These are phyloP conservation scores for Paratilapia polleni DNA, from an alignment of 2,113 vertebrate genomes.

Conservation along the genomic window DNA sequence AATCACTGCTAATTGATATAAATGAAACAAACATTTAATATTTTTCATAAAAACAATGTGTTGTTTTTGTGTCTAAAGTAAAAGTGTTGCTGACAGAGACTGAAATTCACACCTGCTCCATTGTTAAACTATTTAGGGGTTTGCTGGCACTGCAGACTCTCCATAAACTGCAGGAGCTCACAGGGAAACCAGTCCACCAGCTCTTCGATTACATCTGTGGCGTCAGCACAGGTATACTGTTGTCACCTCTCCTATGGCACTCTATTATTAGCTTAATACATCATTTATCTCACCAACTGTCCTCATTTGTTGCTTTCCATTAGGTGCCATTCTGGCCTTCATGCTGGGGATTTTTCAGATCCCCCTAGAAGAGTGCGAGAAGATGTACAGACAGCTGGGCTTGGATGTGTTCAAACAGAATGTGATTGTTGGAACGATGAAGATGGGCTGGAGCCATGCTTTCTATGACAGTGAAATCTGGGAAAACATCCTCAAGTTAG, in stretches of 20 bases:
- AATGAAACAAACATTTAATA: background rate
- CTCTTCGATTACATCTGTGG: slow-evolving; percentile 98
- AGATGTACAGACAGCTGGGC: slow-evolving; percentile 92
- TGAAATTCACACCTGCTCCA: background rate
- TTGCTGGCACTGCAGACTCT: slow-evolving; percentile 93
- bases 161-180: slow-evolving; percentile 88
- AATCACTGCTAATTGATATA: background rate
- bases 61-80: rapidly evolving
- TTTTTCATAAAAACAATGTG: background rate
- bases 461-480: slow-evolving; percentile 97
- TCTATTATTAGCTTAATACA: background rate
- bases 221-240: slow-evolving; percentile 92
- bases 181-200: slow-evolving; percentile 91
- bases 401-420: slow-evolving; percentile 97
- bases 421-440: slow-evolving; percentile 94
- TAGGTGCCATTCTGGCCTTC: slow-evolving; percentile 95
- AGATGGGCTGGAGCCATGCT: slow-evolving; percentile 98
- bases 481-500: slow-evolving; percentile 97
- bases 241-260: background rate
- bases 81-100: rapidly evolving
- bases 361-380: slow-evolving; percentile 92
- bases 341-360: slow-evolving; percentile 96
- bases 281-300: rapidly evolving
- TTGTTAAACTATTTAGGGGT: slow-evolving; percentile 75
- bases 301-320: slow-evolving; percentile 5